These are phyloP conservation scores for Aplodontia rufa DNA, from an alignment of 2,113 vertebrate genomes.

Conservation along the genomic window DNA sequence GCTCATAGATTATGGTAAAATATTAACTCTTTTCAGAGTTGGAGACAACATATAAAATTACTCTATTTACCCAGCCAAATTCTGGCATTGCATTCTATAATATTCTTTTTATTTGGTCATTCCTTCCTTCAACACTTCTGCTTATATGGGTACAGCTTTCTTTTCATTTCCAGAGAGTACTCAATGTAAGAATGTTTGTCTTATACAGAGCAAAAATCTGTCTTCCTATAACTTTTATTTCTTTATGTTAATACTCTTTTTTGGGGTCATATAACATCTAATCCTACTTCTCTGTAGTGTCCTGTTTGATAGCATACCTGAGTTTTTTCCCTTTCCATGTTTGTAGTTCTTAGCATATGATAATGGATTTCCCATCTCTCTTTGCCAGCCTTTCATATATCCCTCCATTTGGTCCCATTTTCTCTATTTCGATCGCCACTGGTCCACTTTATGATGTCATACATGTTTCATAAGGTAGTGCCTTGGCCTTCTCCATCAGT, in stretches of 20 bases:
- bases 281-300: not conserved
- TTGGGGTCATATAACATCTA: not conserved
- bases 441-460: not conserved
- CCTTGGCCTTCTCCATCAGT: not conserved
- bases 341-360: not conserved
- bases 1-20: not conserved
- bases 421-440: conserved; percentile 14
- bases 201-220: not conserved
- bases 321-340: not conserved
- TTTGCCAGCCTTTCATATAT: not conserved
- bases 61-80: not conserved
- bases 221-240: not conserved
- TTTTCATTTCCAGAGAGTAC: conserved; percentile 15
- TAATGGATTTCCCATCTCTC: not conserved
- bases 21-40: not conserved
- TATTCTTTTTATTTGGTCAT: not conserved
- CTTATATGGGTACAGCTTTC: not conserved
- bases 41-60: not conserved
- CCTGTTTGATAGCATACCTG: not conserved
- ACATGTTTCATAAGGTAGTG: not conserved
- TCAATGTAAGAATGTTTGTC: not conserved
- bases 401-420: not conserved
- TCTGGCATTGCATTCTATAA: not conserved
- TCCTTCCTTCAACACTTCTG: not conserved
- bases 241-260: not conserved